Conservation (phyloP, 2,797 vertebrate genomes). For the Ispidina picta region DNA sequence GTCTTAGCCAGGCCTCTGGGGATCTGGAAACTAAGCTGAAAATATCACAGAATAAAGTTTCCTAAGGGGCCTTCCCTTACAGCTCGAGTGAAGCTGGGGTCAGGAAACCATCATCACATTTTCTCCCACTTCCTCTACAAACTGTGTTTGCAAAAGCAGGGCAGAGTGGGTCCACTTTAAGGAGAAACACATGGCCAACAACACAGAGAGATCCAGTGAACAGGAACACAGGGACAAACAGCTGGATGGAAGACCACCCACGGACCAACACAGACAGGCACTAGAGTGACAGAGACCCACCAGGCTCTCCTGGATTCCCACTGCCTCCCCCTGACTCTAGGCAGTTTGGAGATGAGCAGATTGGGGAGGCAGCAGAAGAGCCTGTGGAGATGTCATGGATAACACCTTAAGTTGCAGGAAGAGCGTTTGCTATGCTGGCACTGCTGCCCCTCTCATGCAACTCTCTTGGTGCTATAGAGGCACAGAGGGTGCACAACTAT, state of each 20-base stretch:
- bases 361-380: neutral
- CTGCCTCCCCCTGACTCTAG: accelerated
- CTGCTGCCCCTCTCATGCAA: neutral
- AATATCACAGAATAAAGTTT: neutral
- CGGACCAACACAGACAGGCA: neutral
- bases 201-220: neutral
- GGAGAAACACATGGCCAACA: neutral
- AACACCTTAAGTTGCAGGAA: neutral
- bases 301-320: neutral
- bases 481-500: accelerated
- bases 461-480: neutral
- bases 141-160: neutral
- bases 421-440: neutral
- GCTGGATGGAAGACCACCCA: neutral
- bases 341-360: neutral
- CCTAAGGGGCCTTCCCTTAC: neutral
- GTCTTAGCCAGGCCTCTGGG: neutral
- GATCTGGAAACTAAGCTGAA: conserved; percentile 1
- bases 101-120: neutral
- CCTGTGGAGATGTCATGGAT: neutral
- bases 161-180: neutral
- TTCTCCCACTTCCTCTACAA: neutral
- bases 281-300: neutral
- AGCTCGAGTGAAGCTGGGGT: neutral
- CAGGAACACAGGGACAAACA: neutral